A percentile compares a stretch with the other conserved stretches of the same genome.
Conservation (phyloP, 2,888 invertebrate species). For the Drosophila neoperkinsi region DNA sequence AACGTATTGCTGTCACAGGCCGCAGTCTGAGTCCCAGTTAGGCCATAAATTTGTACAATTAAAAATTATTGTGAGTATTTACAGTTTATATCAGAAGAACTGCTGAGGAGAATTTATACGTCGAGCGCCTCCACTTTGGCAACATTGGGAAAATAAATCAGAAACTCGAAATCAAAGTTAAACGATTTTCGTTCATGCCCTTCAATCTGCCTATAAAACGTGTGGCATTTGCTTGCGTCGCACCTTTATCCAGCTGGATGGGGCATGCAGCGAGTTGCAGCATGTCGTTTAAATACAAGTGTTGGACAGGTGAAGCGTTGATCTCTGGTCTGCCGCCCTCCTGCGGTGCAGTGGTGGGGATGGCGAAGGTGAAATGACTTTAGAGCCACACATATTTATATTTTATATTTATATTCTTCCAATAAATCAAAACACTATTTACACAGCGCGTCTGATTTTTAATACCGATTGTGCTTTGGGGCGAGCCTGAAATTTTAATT, state of each 20-base stretch:
- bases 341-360: constrained; percentile 10
- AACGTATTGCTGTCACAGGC: no score
- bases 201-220: constrained; percentile 35
- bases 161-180: constrained; percentile 55
- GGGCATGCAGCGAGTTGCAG: constrained; percentile 16
- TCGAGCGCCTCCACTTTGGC: constrained; percentile 30
- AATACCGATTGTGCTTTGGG: constrained; percentile 39
- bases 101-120: constrained; percentile 62
- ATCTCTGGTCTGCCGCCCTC: constrained; percentile 16
- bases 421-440: constrained; percentile 70
- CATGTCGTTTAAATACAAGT: constrained; percentile 58
- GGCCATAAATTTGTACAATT: constrained; percentile 76
- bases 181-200: constrained; percentile 54
- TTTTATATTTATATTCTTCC: constrained; percentile 41
- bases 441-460: constrained; percentile 47
- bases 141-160: constrained; percentile 69
- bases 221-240: constrained; percentile 38
- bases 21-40: constrained; percentile 25
- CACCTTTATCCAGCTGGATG: constrained; percentile 31
- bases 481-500: constrained; percentile 72
- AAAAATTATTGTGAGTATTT: constrained; percentile 77
- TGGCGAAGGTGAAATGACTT: constrained; percentile 4
- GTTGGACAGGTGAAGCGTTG: constrained; percentile 61
- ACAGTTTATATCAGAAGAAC: constrained; percentile 56
- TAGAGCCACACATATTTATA: constrained; percentile 61